A percentile compares a stretch with the other conserved stretches of the same genome.
These are phyloP conservation scores for Lateolabrax maculatus DNA, from an alignment of 2,797 vertebrate genomes.

Conservation along the genomic window DNA sequence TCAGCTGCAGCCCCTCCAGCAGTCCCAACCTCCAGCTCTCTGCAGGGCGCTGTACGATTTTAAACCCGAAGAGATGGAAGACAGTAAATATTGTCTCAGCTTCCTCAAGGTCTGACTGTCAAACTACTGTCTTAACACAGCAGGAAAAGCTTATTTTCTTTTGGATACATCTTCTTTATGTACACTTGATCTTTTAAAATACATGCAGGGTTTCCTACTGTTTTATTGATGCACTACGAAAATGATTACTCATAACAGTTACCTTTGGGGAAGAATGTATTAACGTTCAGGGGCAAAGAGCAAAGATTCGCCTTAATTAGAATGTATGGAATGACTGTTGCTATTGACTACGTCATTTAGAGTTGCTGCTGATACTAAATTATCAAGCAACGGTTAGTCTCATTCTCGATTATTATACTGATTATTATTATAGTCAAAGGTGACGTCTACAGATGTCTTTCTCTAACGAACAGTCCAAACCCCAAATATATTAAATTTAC, in stretches of 20 bases:
- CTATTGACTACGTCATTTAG: neutral
- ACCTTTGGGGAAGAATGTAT: neutral
- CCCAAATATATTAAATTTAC: neutral
- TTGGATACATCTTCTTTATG: neutral
- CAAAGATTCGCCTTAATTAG: neutral
- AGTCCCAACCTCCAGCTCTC: slow-evolving; percentile 83
- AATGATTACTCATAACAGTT: neutral
- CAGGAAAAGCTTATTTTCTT: slow-evolving; percentile 21
- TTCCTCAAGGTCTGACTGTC: slow-evolving; percentile 88
- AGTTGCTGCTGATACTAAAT: too few species aligned
- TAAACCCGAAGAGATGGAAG: slow-evolving; percentile 84
- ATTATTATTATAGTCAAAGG: neutral
- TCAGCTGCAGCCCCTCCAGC: slow-evolving; percentile 67
- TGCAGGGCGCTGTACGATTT: slow-evolving; percentile 91
- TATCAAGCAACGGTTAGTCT: too few species aligned
- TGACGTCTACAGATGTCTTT: neutral
- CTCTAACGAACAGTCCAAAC: neutral
- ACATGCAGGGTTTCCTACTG: neutral
- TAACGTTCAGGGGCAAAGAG: neutral
- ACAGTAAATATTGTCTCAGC: slow-evolving; percentile 87
- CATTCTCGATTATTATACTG: neutral
- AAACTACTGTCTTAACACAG: slow-evolving; percentile 27
- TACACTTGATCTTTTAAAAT: slow-evolving; percentile 8
- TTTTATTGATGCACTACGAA: neutral
- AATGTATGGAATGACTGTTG: neutral